Evolutionary conservation across 2,113 vertebrate species (phyloP).

Genomic region (Rhodinocichla rosea): DNA sequence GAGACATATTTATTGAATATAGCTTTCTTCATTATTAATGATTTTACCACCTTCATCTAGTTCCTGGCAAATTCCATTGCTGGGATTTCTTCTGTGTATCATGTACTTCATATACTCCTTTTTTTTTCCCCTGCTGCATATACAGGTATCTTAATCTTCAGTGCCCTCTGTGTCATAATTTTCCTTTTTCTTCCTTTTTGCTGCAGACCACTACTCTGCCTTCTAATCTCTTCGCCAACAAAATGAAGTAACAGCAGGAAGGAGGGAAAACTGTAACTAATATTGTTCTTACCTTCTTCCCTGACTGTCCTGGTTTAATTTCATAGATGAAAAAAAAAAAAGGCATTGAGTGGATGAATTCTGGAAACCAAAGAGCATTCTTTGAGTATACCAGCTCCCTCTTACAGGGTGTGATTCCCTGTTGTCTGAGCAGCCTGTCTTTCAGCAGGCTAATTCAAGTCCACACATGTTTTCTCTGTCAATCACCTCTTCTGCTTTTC

Average conservation of each 20-base stretch:
- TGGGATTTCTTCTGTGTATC: not conserved
- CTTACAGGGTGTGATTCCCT: not conserved
- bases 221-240: not conserved
- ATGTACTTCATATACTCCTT: not conserved
- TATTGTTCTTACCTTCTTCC: not conserved
- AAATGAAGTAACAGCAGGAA: not conserved
- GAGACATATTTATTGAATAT: slow-evolving; percentile 22
- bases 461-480: not conserved
- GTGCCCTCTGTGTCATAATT: not conserved
- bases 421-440: not conserved
- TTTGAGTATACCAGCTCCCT: not conserved
- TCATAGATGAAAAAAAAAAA: not conserved
- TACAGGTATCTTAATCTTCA: not conserved
- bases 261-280: not conserved
- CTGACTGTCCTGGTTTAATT: not conserved
- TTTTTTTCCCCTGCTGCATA: not conserved
- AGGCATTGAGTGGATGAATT: not conserved
- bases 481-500: not conserved
- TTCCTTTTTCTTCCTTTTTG: not conserved
- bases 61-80: not conserved
- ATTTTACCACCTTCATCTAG: not conserved
- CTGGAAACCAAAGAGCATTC: not conserved
- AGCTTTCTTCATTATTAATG: slow-evolving; percentile 29
- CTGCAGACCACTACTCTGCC: not conserved
- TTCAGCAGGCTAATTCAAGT: not conserved